Evolutionary conservation across 2,797 vertebrate species (phyloP).

Genomic region (Phalanger gymnotis): DNA sequence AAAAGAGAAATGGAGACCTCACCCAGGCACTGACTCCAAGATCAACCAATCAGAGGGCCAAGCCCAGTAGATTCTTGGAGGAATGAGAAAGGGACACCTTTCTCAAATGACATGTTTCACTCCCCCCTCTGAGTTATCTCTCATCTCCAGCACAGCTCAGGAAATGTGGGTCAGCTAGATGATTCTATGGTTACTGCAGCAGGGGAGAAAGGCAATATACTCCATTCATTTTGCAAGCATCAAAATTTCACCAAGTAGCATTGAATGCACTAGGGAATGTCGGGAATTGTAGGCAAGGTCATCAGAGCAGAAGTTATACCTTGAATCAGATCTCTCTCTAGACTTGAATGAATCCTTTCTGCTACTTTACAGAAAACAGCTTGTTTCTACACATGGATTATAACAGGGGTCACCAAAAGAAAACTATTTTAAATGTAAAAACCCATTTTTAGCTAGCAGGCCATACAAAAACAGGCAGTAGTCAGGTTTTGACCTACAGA

Average conservation of each 20-base stretch:
- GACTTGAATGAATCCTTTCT: neutral
- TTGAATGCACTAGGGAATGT: neutral
- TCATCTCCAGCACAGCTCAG: neutral
- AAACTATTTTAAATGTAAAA: neutral
- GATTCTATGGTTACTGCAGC: slow-evolving; percentile 8
- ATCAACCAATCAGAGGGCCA: neutral
- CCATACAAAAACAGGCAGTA: neutral
- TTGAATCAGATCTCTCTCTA: neutral
- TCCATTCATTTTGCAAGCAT: neutral
- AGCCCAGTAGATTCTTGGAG: neutral
- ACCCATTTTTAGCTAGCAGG: neutral
- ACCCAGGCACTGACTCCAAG: neutral
- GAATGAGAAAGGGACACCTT: neutral
- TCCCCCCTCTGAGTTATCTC: neutral
- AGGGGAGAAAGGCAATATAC: neutral
- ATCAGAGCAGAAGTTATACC: neutral
- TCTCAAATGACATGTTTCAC: neutral
- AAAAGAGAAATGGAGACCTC: neutral
- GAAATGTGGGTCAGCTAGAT: neutral
- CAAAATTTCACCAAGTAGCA: neutral
- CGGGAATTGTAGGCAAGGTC: neutral
- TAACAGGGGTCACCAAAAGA: neutral
- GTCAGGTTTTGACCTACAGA: neutral
- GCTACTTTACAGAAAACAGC: neutral
- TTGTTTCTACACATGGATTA: neutral